Percentiles rank a stretch among this genome's conserved stretches.
phyloP scores from a whole-genome alignment of 2,113 vertebrate species.

The Eurystomus gularis region DNA sequence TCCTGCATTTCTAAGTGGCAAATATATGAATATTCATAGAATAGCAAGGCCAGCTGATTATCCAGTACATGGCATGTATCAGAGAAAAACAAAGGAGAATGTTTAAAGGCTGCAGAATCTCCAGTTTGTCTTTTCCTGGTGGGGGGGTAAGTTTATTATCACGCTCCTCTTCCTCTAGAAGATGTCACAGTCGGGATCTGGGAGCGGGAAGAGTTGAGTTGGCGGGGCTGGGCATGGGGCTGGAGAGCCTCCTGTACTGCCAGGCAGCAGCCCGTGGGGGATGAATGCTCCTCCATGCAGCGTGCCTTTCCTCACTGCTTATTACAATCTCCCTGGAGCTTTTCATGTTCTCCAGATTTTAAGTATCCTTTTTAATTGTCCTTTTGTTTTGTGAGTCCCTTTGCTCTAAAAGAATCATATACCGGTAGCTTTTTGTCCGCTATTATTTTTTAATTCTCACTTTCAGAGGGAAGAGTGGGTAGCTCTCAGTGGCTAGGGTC shows the following conservation, averaged over 20 bases:
- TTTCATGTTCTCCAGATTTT: not conserved
- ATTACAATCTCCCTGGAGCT: not conserved
- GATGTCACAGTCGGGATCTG: not conserved
- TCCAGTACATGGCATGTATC: not conserved
- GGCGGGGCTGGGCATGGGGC: not conserved
- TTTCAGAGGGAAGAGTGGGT: not conserved
- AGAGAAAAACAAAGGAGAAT: not conserved
- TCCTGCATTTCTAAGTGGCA: constrained; percentile 34
- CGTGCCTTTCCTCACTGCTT: accelerated
- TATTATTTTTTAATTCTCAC: not conserved
- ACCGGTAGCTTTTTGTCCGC: not conserved
- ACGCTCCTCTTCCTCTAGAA: not conserved
- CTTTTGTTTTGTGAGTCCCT: not conserved
- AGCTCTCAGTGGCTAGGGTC: not conserved
- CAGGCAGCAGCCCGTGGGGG: not conserved
- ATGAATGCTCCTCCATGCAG: accelerated
- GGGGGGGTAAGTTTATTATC: not conserved
- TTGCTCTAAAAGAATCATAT: not conserved
- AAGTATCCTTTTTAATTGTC: not conserved
- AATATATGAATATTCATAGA: constrained; percentile 55
- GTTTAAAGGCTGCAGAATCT: not conserved
- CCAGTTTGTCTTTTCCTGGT: not conserved
- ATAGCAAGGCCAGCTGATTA: constrained; percentile 8
- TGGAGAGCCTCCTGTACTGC: not conserved
- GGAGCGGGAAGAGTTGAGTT: not conserved